phyloP scores from a whole-genome alignment of 1,140 invertebrate genomes.

The Drosophila persimilis region DNA sequence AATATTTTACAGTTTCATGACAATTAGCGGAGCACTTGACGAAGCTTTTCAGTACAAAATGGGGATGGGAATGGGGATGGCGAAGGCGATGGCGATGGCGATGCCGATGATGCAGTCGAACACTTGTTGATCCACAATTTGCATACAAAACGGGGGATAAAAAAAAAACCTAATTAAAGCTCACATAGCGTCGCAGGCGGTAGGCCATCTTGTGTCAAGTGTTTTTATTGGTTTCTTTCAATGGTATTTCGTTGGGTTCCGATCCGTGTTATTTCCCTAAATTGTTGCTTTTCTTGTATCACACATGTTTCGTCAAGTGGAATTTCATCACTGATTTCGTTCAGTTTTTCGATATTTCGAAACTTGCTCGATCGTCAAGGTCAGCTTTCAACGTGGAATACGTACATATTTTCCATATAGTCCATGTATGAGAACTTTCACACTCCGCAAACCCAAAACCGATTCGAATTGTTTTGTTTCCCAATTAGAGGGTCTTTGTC shows the following conservation, averaged over 20 bases:
- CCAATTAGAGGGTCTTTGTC: conserved; percentile 60
- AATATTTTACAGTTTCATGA: conserved; percentile 47
- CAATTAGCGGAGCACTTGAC: conserved; percentile 63
- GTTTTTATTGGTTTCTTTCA: neutral
- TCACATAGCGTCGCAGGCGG: conserved; percentile 70
- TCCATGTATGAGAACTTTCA: conserved; percentile 30
- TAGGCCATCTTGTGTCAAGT: conserved; percentile 57
- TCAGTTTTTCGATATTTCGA: conserved; percentile 19
- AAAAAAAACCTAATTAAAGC: conserved; percentile 51
- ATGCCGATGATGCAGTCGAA: conserved; percentile 24
- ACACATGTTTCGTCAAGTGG: conserved; percentile 8
- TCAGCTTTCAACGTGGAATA: conserved; percentile 33
- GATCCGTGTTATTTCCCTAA: conserved; percentile 1
- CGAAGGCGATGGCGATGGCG: neutral
- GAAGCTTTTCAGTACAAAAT: conserved; percentile 16
- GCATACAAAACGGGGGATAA: neutral
- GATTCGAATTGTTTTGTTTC: conserved; percentile 11
- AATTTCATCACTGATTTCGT: conserved; percentile 36
- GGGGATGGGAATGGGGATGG: neutral
- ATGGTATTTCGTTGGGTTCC: neutral
- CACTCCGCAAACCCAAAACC: conserved; percentile 32
- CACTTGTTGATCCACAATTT: conserved; percentile 42
- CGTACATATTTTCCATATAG: conserved; percentile 18
- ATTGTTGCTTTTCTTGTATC: conserved; percentile 5
- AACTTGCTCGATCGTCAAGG: conserved; percentile 48